Evolutionary conservation across 2,113 vertebrate species (phyloP), one percentile per base, ranked within the genome.

Genomic region (Amia ocellicauda): DNA sequence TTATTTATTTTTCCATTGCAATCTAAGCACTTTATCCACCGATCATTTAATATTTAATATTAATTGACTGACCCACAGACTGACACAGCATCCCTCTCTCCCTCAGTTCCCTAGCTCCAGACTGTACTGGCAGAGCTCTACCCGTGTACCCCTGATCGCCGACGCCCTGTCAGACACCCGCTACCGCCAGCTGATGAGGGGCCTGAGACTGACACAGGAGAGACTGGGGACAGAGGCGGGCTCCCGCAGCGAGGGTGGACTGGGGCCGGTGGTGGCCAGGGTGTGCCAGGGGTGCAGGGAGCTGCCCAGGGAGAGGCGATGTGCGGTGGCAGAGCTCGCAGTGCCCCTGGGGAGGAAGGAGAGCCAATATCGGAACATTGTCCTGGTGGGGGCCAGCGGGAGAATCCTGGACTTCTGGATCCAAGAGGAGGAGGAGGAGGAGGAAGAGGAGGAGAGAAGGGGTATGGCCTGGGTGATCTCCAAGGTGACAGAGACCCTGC

Each of bases 101-200:
- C 62, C 41, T n/a, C 52, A 90, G 89, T 90, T 87, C 74, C 89
- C 89, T 29, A 81, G 80, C 70, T 67, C 72, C 7, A 81, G 58
- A 65, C 83, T 90, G 27, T 90, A 89, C 74, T 90, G 89, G 89
- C 80, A 89, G 54, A 71, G 85, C 58, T 72, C 79, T 31, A 90
- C 89, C 11, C 80, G 83, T 69, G 86, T 90, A 40, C 77, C 86
- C 4, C 56, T 90, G 62, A 75, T 90, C 68, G 78, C 86, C 22
- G 86, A 88, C 7, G 77, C 88, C 71, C 83, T 90, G 82, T 49
- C 80, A 1, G 64, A 77, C 40, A 67, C 77, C 40, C 80, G 79
- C 49, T 90, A 89, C 60, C 73, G 77, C 0, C 72, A 85, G 68
- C 71, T 90, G 40, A 75, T 76, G 23, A 62, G 64, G 27, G 70